Evolutionary conservation across 2,113 vertebrate species (phyloP).

Genomic region (Zootoca vivipara): DNA sequence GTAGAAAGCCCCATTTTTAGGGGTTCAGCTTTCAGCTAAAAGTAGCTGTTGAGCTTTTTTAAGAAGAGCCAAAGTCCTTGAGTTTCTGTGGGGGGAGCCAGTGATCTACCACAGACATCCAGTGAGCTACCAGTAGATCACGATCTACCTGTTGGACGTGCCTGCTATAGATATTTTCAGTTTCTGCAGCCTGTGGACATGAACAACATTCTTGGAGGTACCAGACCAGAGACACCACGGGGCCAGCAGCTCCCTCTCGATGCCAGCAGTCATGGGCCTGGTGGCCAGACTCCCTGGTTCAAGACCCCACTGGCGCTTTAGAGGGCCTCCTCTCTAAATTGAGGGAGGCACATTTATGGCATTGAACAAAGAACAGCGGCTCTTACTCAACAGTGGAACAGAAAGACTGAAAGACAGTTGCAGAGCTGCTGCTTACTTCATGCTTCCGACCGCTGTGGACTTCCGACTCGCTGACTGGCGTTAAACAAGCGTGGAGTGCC

Average conservation of each 20-base stretch:
- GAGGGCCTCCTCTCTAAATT: background rate
- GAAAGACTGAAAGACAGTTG: background rate
- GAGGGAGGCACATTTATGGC: background rate
- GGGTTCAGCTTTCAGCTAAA: too few species aligned
- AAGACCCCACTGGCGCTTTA: background rate
- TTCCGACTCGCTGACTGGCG: conserved; percentile 32
- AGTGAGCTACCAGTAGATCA: too few species aligned
- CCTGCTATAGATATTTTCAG: too few species aligned
- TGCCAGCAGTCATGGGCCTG: background rate
- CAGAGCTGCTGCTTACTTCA: conserved; percentile 56
- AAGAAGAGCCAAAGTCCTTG: too few species aligned
- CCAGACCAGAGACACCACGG: background rate
- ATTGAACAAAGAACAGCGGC: rapidly evolving
- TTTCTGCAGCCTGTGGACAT: too few species aligned
- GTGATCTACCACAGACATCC: too few species aligned
- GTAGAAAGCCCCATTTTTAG: too few species aligned
- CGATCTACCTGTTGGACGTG: too few species aligned
- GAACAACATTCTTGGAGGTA: background rate
- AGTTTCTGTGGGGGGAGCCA: too few species aligned
- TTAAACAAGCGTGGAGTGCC: conserved; percentile 69
- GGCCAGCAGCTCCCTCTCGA: background rate
- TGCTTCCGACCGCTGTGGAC: conserved; percentile 16
- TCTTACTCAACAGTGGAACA: background rate
- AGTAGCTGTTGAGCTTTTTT: too few species aligned
- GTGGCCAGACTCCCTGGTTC: background rate